Base-by-base conservation (phyloP, 2,888 invertebrate genomes). In the Pseudococcus viburni region DNA sequence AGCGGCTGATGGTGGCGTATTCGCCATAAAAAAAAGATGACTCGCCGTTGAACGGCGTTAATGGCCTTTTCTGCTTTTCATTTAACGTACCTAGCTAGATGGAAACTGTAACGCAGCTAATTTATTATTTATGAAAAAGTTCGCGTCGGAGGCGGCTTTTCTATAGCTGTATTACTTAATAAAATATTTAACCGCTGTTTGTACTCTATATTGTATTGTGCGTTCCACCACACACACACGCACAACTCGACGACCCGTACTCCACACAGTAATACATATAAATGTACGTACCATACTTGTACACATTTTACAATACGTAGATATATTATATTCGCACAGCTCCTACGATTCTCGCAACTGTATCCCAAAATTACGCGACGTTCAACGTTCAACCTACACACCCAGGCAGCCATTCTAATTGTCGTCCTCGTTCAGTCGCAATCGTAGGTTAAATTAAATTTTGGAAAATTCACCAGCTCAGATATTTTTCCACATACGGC, bases 121-220 rank as follows among this genome's bases (percentile, higher is more conserved):
- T 87, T 87, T 87, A 87, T 77, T 87, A 87, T 87, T 87, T 87
- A 87, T 87, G 87, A 87, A 87, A 87, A 87, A 87, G 87, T 87
- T 87, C 80, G 84, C 55, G 84, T 55, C 84, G 55, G 68, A 64
- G 64, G 86, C 64, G 59, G 86, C 86, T 86, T 64, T 86, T 86
- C 86, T 86, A 64, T 86, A 86, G 86, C 86, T 42, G 86, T 86
- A 86, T 86, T 86, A 86, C 86, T 86, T 86, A 64, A 86, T 86
- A 86, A 86, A 86, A 68, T 86, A 86, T 86, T 86, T 86, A 86
- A 86, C 64, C 86, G 86, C 55, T 42, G 64, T 64, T 86, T 86
- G 86, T 86, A 86, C 86, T 55, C 55, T 86, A 86, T 86, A 86
- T 86, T 64, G 86, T 86, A 86, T 86, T 85, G 55, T 85, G 39